Base-by-base conservation (phyloP, 2,888 invertebrate genomes). In the Amphipoea oculea region DNA sequence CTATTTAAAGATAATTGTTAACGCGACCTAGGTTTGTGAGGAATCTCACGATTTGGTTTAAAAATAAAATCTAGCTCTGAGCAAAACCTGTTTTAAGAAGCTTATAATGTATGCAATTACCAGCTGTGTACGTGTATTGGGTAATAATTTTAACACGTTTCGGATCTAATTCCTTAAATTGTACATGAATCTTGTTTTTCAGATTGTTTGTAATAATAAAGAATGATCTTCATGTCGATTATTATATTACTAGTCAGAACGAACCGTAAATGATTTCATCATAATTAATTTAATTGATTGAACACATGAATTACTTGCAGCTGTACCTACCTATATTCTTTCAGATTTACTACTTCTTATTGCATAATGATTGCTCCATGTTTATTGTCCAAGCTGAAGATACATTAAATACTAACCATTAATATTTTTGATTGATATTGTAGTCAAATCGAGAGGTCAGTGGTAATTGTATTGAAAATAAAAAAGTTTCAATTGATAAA, bases 91-190 rank as follows among this genome's bases (percentile, higher is more conserved):
- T 65, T 79, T 54, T 71, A 63, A 45, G 62, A 40, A 63, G 11
- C 36, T 14, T 54, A 57, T 69, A 79, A 75, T 83, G 17, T 54
- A 69, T 76, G 17, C 63, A 74, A 71, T 74, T n/a, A 73, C 36
- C 14, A 36, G 5, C 29, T 65, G 40, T n/a, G 63, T 69, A 63
- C 81, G 81, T 72, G 72, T 42, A 51, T 72, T 79, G 75, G 14
- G 48, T 75, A 65, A 71, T 68, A 68, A 63, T 69, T 54, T 1
- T 60, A 17, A 65, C 60, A 76, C 40, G 14, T 68, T 54, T 29
- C 40, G 57, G 11, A 82, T 62, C 62, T 57, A 36, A 68, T 81
- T 63, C 57, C 20, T 77, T 63, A 72, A 78, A 82, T 48, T 77
- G 40, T 63, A 23, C 62, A 67, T 40, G 36, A 51, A 54, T 29